phyloP scores from a whole-genome alignment of 2,888 invertebrate species.

The Drosophila suboccidentalis region DNA sequence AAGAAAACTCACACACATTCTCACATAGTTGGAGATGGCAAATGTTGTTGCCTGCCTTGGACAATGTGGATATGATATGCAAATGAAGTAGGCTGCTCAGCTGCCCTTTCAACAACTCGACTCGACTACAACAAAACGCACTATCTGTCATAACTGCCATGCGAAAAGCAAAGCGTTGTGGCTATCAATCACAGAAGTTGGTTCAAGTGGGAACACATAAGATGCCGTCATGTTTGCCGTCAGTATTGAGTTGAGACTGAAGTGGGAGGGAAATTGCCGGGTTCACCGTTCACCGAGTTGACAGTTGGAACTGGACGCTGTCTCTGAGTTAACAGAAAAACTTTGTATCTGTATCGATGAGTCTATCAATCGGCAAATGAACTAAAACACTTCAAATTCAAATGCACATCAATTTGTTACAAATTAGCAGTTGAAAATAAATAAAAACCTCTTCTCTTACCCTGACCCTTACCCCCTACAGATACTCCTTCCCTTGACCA shows the following conservation, averaged over 20 bases:
- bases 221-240: slow-evolving; percentile 27
- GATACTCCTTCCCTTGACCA: neutral
- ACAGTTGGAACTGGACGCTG: slow-evolving; percentile 1
- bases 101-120: slow-evolving; percentile 18
- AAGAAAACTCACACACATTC: neutral
- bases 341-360: slow-evolving; percentile 5
- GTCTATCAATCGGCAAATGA: slow-evolving; percentile 29
- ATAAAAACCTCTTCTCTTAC: neutral
- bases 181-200: slow-evolving; percentile 31
- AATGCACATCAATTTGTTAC: slow-evolving; percentile 22
- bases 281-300: slow-evolving; percentile 10
- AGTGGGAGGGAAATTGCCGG: neutral
- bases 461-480: neutral
- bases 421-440: slow-evolving; percentile 39
- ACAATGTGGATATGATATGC: slow-evolving; percentile 10
- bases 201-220: slow-evolving; percentile 10
- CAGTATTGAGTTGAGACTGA: slow-evolving; percentile 10
- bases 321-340: neutral
- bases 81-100: slow-evolving; percentile 20
- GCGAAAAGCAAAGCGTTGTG: slow-evolving; percentile 14
- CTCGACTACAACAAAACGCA: slow-evolving; percentile 17
- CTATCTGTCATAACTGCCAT: slow-evolving; percentile 38
- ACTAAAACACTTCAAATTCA: slow-evolving; percentile 3
- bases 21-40: neutral
- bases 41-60: neutral